Base-by-base conservation (phyloP, 2,113 vertebrate genomes). In the Tetrax tetrax region DNA sequence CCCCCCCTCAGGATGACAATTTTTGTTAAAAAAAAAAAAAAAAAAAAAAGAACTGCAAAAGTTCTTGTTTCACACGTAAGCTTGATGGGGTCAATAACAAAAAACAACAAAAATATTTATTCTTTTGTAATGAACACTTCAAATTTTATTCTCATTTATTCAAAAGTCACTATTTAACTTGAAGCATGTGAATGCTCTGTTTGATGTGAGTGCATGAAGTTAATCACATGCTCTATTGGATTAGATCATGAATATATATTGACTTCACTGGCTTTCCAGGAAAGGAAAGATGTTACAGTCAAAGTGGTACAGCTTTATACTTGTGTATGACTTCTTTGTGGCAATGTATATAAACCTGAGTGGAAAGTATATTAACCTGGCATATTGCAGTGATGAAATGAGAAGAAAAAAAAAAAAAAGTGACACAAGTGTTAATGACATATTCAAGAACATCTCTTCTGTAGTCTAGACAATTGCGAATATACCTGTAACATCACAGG, bases 71-170 rank as follows among this genome's bases (percentile, higher is more conserved):
- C 45, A 50, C 13, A 57, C 4, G 11, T 48, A 76, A 85, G 2
- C 3, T 45, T 87, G 19, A 85, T 53, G 7, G 5, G 8, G 6
- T 60, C 5, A 10, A n/a, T 33, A 81, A 47, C 41, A 87, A 84
- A 48, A 59, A 77, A 38, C 50, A 10, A 33, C 8, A 15, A 63
- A 78, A 3, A 45, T 48, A 33, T 45, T 29, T 65, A 60, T 72
- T 3, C 11, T 43, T 38, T 38, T 80, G 37, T 41, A 59, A 78
- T 29, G 15, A 81, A 17, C 33, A 37, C 8, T 66, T 93, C 38
- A 47, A 15, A n/a, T 69, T 76, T 91, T 87, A 47, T 68, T 85
- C 23, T 85, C 79, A 66, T 75, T 84, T 72, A 72, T 87, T 94
- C 43, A 76, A 29, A 87, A 90, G 6, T 72, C 38, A 24, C 21